Evolutionary conservation across 2,888 invertebrate genomes (phyloP).

Genomic region (Frankliniella intonsa): DNA sequence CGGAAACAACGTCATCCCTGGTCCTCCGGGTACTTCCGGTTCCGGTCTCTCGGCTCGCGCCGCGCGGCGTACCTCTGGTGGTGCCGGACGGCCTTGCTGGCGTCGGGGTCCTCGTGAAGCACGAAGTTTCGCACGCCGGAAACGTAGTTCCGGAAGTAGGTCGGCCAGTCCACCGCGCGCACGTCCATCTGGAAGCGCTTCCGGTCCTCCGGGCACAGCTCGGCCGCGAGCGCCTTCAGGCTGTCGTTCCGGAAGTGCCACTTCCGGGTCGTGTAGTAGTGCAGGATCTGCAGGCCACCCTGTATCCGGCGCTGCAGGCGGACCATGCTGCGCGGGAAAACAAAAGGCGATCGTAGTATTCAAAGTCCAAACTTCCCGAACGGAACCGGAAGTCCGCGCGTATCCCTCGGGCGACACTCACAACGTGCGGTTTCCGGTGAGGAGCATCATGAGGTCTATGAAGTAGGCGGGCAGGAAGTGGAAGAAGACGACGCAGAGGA

Average conservation of each 20-base stretch:
- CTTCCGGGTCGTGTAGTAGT: constrained; percentile 84
- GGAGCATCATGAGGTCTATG: constrained; percentile 71
- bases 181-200: constrained; percentile 57
- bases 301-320: constrained; percentile 69
- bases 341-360: not conserved
- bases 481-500: constrained; percentile 67
- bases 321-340: constrained; percentile 60
- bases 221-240: constrained; percentile 54
- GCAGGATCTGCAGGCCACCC: constrained; percentile 71
- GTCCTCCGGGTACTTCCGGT: no score
- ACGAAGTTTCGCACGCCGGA: constrained; percentile 80
- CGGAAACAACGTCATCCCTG: constrained; percentile 32
- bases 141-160: constrained; percentile 69
- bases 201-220: constrained; percentile 55
- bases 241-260: constrained; percentile 78
- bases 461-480: constrained; percentile 77
- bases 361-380: not conserved
- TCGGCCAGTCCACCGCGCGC: constrained; percentile 54
- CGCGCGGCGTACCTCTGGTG: constrained; percentile 60
- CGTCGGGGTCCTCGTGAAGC: constrained; percentile 76
- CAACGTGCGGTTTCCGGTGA: constrained; percentile 75
- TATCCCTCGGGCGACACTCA: constrained; percentile 52
- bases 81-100: constrained; percentile 73
- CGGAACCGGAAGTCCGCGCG: not conserved
- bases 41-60: not conserved